phyloP scores from a whole-genome alignment of 2,797 vertebrate genomes.

The Hozukius guyotensis region DNA sequence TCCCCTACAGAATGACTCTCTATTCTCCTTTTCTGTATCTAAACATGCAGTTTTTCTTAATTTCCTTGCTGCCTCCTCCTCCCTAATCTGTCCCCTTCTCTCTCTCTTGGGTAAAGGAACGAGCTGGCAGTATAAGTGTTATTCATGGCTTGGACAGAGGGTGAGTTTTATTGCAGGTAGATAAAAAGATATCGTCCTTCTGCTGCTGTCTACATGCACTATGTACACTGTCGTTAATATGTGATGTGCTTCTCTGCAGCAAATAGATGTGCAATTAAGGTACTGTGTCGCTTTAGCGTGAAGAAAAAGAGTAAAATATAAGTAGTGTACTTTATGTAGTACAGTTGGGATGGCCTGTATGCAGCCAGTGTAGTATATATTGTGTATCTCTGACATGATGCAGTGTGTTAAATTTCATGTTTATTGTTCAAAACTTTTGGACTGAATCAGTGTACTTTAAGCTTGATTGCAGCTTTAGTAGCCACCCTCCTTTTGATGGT shows the following conservation, averaged over 20 bases:
- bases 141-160: conserved; percentile 75
- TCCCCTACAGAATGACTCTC: neutral
- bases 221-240: conserved; percentile 72
- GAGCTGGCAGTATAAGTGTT: conserved; percentile 67
- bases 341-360: neutral
- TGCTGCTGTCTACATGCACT: conserved; percentile 70
- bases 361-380: neutral
- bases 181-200: conserved; percentile 78
- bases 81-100: neutral
- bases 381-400: neutral
- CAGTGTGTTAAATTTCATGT: neutral
- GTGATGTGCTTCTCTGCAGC: conserved; percentile 65
- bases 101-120: conserved; percentile 47
- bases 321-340: conserved; percentile 44
- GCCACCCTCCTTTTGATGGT: neutral
- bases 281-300: conserved; percentile 39
- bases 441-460: neutral
- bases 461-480: neutral
- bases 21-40: neutral
- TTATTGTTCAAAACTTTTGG: neutral
- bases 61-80: conserved; percentile 37
- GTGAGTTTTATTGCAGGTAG: conserved; percentile 73
- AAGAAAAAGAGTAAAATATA: conserved; percentile 50
- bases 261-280: conserved; percentile 68
- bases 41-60: conserved; percentile 55